These are phyloP conservation scores for Anguilla obscura DNA, from an alignment of 2,797 vertebrate genomes.

Conservation along the genomic window DNA sequence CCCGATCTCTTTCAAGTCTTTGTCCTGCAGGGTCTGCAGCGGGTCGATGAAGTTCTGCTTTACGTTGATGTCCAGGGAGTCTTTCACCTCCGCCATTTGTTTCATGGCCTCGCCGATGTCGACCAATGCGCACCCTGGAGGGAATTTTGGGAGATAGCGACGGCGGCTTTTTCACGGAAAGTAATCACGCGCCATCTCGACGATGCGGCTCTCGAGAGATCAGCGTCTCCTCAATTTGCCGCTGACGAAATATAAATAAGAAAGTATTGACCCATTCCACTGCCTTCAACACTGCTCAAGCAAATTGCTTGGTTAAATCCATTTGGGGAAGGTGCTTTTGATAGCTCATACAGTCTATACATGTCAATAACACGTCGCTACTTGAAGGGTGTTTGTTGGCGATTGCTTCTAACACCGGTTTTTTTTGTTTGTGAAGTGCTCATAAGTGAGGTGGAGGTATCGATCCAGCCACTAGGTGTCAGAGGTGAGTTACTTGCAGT, in stretches of 20 bases:
- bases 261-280: neutral
- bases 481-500: constrained; percentile 22
- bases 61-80: constrained; percentile 88
- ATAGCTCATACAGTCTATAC: neutral
- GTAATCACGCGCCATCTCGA: neutral
- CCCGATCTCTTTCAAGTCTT: constrained; percentile 92
- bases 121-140: constrained; percentile 75
- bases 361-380: neutral
- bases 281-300: neutral
- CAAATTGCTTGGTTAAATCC: neutral
- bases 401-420: neutral
- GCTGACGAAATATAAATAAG: constrained; percentile 1
- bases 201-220: neutral
- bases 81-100: constrained; percentile 91
- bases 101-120: constrained; percentile 90
- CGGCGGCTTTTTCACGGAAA: neutral
- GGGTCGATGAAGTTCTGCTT: constrained; percentile 95
- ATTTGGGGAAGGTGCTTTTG: neutral
- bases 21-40: constrained; percentile 88
- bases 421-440: neutral
- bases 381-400: neutral
- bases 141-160: constrained; percentile 7
- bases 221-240: neutral
- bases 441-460: neutral
- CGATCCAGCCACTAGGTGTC: constrained; percentile 45